Evolutionary conservation across 2,888 invertebrate species (phyloP), one percentile per base, ranked within the genome.

Genomic region (Mythimna impura): DNA sequence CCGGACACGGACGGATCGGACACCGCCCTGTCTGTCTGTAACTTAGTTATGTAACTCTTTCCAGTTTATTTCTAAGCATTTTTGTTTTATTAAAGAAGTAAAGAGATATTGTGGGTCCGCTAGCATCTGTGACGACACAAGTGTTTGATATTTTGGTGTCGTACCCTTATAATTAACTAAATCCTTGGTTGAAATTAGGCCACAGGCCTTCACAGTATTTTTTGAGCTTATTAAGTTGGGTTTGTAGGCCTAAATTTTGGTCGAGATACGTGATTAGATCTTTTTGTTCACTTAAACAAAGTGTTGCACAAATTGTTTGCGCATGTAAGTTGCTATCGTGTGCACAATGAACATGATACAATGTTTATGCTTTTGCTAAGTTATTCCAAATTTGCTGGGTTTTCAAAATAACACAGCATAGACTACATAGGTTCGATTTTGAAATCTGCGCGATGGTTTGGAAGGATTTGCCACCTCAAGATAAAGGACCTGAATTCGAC

Each of bases 71-170:
- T 69, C 57, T 73, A 75, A 78, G 66, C 78, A 70, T 73, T 82
- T 73, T 69, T 55, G 57, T 73, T 80, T 80, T 66, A 75, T 74
- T 74, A 67, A 80, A 80, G 69, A 76, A 40, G 43, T 60, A 81
- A 65, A 65, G 50, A 52, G 62, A 82, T 65, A 71, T 66, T 34
- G 34, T 50, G 68, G 52, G 57, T 12, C 50, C 22, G 40, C 10
- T 12, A 20, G 60, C 78, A 81, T 68, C 64, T 81, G 82, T 81
- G 54, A 40, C 73, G 57, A 12, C 12, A 10, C 10, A 79, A 72
- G 43, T 60, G 55, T 73, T 61, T 61, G 9, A 61, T 72, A 71
- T 74, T 74, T 62, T 72, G 8, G 47, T n/a, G 0, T n/a, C 1
- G 25, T 52, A 40, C 54, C 55, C 25, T 60, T 22, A 20, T 61